phyloP scores from a whole-genome alignment of 1,140 invertebrate species.

The Saccostrea glomerata region DNA sequence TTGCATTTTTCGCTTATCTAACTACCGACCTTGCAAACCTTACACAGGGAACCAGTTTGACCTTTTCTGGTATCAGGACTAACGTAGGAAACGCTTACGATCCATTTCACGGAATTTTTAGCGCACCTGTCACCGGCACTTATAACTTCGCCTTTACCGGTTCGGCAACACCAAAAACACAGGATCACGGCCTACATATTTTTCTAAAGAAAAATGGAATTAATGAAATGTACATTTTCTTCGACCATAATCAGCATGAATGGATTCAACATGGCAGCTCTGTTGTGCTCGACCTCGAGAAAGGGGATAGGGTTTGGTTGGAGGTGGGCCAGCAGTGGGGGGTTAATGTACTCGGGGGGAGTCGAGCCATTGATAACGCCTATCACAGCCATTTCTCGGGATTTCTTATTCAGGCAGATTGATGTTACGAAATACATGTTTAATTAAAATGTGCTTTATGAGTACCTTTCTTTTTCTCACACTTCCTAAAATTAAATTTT shows the following conservation, averaged over 20 bases:
- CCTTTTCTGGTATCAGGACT: constrained; percentile 3
- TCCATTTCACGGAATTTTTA: constrained; percentile 24
- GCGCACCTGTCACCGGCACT: constrained; percentile 28
- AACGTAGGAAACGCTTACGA: constrained; percentile 48
- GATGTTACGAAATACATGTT: neutral
- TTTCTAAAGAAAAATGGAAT: constrained; percentile 43
- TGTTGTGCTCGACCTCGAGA: constrained; percentile 8
- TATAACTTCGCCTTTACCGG: constrained; percentile 41
- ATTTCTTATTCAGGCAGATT: constrained; percentile 41
- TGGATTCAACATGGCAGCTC: constrained; percentile 29
- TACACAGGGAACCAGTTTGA: neutral
- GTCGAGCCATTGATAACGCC: neutral
- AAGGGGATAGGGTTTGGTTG: constrained; percentile 40
- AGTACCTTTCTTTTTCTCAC: too few relatives aligned
- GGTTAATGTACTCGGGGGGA: neutral
- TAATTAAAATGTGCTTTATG: too few relatives aligned
- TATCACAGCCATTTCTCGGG: constrained; percentile 36
- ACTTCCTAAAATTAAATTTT: too few relatives aligned
- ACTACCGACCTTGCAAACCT: constrained; percentile 21
- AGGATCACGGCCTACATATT: constrained; percentile 26
- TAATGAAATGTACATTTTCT: constrained; percentile 39
- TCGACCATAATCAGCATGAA: constrained; percentile 26
- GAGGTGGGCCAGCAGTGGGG: neutral
- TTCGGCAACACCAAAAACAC: neutral
- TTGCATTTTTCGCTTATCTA: constrained; percentile 38